These are phyloP conservation scores for Papilio xuthus DNA, from an alignment of 1,140 invertebrate genomes.

Conservation along the genomic window DNA sequence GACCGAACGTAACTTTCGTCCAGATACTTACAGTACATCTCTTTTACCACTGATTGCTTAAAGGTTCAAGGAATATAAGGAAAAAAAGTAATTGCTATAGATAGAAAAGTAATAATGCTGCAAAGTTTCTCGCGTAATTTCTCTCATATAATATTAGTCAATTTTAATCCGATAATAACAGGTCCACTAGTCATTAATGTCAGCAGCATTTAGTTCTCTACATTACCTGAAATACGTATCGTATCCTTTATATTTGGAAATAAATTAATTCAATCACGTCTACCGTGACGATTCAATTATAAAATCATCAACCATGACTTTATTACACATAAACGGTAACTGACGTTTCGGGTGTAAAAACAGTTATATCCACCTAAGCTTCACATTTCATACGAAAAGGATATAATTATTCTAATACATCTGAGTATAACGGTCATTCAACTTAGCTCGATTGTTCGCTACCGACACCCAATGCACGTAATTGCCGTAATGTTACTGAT, in stretches of 20 bases:
- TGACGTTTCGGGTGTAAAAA: slow-evolving; percentile 4
- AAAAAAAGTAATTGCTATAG: no score
- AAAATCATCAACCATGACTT: slow-evolving; percentile 4
- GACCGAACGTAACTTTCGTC: no score
- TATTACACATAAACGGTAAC: neutral
- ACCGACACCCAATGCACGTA: slow-evolving; percentile 9
- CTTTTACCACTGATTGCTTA: no score
- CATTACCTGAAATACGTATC: neutral
- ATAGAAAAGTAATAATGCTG: no score
- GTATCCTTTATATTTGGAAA: neutral
- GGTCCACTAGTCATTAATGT: neutral
- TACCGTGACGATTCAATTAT: slow-evolving; percentile 19
- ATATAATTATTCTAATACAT: slow-evolving; percentile 48
- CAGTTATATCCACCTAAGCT: neutral
- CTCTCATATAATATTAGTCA: neutral
- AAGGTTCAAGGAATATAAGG: no score
- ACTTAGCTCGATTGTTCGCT: slow-evolving; percentile 48
- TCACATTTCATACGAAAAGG: slow-evolving; percentile 39
- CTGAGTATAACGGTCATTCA: slow-evolving; percentile 60
- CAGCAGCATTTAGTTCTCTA: neutral
- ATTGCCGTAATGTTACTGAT: slow-evolving; percentile 4
- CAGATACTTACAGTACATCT: no score
- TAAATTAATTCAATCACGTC: neutral
- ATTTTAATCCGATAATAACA: neutral
- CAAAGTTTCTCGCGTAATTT: neutral